Percentiles rank a stretch among this genome's conserved stretches.
Conservation (phyloP, 1,140 invertebrate species). For the Popillia japonica region DNA sequence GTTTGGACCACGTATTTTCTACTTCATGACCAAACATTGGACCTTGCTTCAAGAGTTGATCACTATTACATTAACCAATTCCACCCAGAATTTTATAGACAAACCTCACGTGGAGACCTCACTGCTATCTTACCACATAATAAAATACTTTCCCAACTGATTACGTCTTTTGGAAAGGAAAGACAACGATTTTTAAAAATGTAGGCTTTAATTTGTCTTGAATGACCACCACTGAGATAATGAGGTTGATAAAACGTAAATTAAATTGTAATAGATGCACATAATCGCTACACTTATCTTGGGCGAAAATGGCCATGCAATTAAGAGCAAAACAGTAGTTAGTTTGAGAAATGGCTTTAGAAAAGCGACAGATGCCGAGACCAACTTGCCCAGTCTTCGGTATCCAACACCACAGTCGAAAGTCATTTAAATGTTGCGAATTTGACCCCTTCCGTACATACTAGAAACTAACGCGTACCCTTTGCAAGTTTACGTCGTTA, state of each 20-base stretch:
- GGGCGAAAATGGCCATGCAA: not conserved
- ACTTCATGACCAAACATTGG: too few relatives aligned
- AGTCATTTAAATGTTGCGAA: conserved; percentile 18
- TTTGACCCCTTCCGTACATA: not conserved
- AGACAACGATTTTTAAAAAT: too few relatives aligned
- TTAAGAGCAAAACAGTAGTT: conserved; percentile 1
- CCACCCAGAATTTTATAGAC: too few relatives aligned
- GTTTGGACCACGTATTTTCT: too few relatives aligned
- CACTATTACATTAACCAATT: too few relatives aligned
- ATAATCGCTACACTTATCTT: not conserved
- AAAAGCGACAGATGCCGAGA: not conserved
- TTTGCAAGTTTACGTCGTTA: not conserved
- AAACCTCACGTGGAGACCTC: too few relatives aligned
- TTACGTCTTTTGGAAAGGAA: too few relatives aligned
- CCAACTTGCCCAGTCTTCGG: not conserved
- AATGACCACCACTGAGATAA: too few relatives aligned
- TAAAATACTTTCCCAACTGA: too few relatives aligned
- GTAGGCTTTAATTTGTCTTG: too few relatives aligned
- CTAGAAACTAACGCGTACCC: not conserved
- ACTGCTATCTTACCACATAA: too few relatives aligned
- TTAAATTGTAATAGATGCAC: conserved; percentile 6
- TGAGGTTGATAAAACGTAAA: not conserved
- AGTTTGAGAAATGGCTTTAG: conserved; percentile 8
- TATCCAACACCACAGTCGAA: not conserved
- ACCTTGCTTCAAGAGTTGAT: too few relatives aligned